Evolutionary conservation across 2,888 invertebrate genomes (phyloP).

Genomic region (Caenorhabditis sp.): DNA sequence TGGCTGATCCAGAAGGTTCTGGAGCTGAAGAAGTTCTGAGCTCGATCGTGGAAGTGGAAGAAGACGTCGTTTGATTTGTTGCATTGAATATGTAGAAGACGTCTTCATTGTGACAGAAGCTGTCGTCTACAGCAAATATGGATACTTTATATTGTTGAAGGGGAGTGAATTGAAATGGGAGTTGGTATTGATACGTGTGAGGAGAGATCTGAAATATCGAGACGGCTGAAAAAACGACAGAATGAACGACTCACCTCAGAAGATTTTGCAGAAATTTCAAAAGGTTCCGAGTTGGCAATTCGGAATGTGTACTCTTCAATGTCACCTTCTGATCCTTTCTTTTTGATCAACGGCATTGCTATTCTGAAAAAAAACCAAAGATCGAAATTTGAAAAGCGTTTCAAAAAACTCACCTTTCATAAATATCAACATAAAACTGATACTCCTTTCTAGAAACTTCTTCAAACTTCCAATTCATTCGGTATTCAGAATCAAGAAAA

Average conservation of each 20-base stretch:
- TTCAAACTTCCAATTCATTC: conserved; percentile 56
- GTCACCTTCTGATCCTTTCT: conserved; percentile 15
- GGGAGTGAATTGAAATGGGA: conserved; percentile 48
- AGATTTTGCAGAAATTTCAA: conserved; percentile 27
- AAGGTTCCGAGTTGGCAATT: conserved; percentile 57
- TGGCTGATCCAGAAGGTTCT: conserved; percentile 25
- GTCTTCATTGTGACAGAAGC: conserved; percentile 71
- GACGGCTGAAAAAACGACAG: not conserved
- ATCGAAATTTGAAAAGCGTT: too few species aligned
- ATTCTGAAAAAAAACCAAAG: conserved; percentile 58
- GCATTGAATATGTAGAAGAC: conserved; percentile 62
- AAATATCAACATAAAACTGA: conserved; percentile 58
- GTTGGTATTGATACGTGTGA: conserved; percentile 16
- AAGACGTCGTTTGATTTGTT: conserved; percentile 4
- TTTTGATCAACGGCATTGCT: conserved; percentile 47
- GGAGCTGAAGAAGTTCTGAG: conserved; percentile 8
- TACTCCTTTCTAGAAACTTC: conserved; percentile 25
- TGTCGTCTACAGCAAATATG: conserved; percentile 70
- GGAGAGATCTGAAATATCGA: conserved; percentile 21
- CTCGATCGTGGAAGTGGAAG: not conserved
- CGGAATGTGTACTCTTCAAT: conserved; percentile 40
- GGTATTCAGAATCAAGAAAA: conserved; percentile 23
- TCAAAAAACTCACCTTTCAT: conserved; percentile 39
- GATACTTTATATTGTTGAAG: conserved; percentile 63
- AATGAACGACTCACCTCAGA: conserved; percentile 6